phyloP scores from a whole-genome alignment of 1,140 invertebrate genomes.

The Rhyzopertha dominica region DNA sequence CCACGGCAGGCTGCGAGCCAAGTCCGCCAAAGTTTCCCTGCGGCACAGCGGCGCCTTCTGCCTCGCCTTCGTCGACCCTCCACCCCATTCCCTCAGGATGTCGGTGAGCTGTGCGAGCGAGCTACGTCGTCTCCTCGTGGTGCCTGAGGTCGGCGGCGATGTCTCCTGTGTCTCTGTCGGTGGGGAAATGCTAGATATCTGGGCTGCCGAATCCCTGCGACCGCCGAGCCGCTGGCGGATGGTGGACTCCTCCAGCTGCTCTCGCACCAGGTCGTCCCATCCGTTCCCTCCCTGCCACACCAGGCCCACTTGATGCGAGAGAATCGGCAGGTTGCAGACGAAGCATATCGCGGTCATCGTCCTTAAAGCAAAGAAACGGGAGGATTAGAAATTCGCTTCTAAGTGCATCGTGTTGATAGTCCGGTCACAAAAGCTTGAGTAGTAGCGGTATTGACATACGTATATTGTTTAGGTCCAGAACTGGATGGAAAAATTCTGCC shows the following conservation, averaged over 20 bases:
- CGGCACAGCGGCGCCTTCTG: slow-evolving; percentile 66
- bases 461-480: too few species aligned
- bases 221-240: slow-evolving; percentile 73
- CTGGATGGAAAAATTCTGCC: too few species aligned
- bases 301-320: slow-evolving; percentile 87
- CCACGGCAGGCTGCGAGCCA: slow-evolving; percentile 72
- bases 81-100: slow-evolving; percentile 79
- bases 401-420: too few species aligned
- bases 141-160: slow-evolving; percentile 51
- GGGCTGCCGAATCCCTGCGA: slow-evolving; percentile 78
- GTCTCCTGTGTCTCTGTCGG: slow-evolving; percentile 64
- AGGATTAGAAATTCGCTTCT: too few species aligned
- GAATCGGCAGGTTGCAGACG: slow-evolving; percentile 90
- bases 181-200: slow-evolving; percentile 78
- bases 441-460: too few species aligned
- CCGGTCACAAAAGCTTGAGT: too few species aligned
- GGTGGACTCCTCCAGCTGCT: slow-evolving; percentile 79
- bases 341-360: slow-evolving; percentile 92
- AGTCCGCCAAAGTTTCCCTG: slow-evolving; percentile 78
- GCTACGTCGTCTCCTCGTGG: slow-evolving; percentile 66
- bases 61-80: slow-evolving; percentile 57
- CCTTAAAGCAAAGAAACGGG: slow-evolving; percentile 52
- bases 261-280: slow-evolving; percentile 83
- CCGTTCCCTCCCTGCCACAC: slow-evolving; percentile 90
- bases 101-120: slow-evolving; percentile 83